Base-by-base conservation (phyloP, 2,113 vertebrate species). In the Neolamprologus ventralis region DNA sequence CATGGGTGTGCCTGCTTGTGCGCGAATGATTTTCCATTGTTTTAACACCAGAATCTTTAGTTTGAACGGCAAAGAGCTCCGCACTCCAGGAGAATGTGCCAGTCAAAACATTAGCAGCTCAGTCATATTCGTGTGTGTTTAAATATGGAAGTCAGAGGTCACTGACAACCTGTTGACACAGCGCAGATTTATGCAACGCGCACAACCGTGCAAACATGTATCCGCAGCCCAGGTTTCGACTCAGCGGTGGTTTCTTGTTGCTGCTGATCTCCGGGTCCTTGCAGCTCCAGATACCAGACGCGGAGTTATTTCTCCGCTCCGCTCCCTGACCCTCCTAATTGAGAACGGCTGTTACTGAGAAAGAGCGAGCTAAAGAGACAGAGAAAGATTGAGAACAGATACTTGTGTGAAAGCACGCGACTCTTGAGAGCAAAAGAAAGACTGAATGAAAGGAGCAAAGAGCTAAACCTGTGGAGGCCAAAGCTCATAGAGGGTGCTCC, bases 251-350 rank as follows among this genome's bases (percentile, higher is more conserved):
- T 94, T 95, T 93, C 84, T 92, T 83, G 81, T 91, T 93, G 90
- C 92, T 90, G 89, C 87, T 87, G 86, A 91, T 94, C 92, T 88
- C 86, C 89, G 73, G 88, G 65, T 86, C 85, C 87, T 85, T 93
- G 89, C 92, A 94, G 94, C 90, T 88, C 88, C 91, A 95, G 91
- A 95, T 94, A 95, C 93, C 94, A 91, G 93, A 92, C 94, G 88
- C 87, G 81, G 87, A 95, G 90, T 95, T 96, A 94, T 95, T 96
- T 28, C 94, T 92, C 84, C 75, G 82, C 93, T 91, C 91, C 47
- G 88, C 93, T 93, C 93, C 92, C 86, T 95, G 94, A 95, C 95
- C 94, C 92, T 92, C 90, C 92, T 97, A 96, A 96, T 96, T 96
- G 94, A 94, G 94, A 97, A 94, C 84, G 94, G 94, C 95, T 97